Base-by-base conservation (phyloP, 2,113 vertebrate species). In the Urocitellus parryii region DNA sequence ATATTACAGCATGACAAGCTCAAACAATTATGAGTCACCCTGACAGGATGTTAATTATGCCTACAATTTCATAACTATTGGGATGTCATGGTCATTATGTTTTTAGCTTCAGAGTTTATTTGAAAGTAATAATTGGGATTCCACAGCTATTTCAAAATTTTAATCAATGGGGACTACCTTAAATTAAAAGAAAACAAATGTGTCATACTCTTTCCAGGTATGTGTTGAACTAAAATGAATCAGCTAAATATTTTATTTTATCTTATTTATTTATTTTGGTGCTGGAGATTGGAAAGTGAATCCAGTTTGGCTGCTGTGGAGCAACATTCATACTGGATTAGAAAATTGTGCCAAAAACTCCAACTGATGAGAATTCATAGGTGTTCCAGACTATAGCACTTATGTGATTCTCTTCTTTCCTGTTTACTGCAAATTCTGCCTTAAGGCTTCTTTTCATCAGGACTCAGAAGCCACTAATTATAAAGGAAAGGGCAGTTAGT, bases 391-490 rank as follows among this genome's bases (percentile, higher is more conserved):
- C 20, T 73, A 13, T 68, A 84, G 29, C 98, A 98, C 96, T 96
- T 94, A 87, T 8, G 93, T 22, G 56, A 98, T 76, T 92, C 48
- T 97, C 90, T 91, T 96, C 96, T 73, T 97, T 97, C 90, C 95
- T 98, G 89, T 96, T 94, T 98, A 98, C 93, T 96, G 79, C 96
- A 97, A 98, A 98, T 96, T 83, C 89, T 98, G 92, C 97, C 96
- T 96, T 98, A 98, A 98, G 97, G 98, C 82, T 98, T 98, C 97
- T 94, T 95, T 93, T 94, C 97, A 91, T 92, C 92, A 97, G 73
- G 97, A 97, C 96, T 95, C 78, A 97, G 96, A 86, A 98, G 98
- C 94, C 96, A 92, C 94, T 98, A 65, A 98, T 98, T 97, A 96
- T 81, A 97, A 98, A 91, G 97, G 97, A 98, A 98, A 98, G 65